Evolutionary conservation across 30 jellyfish, hydroid and myxozoan genomes (phyloP).

Genomic region (Pseudorhiza aurosa): DNA sequence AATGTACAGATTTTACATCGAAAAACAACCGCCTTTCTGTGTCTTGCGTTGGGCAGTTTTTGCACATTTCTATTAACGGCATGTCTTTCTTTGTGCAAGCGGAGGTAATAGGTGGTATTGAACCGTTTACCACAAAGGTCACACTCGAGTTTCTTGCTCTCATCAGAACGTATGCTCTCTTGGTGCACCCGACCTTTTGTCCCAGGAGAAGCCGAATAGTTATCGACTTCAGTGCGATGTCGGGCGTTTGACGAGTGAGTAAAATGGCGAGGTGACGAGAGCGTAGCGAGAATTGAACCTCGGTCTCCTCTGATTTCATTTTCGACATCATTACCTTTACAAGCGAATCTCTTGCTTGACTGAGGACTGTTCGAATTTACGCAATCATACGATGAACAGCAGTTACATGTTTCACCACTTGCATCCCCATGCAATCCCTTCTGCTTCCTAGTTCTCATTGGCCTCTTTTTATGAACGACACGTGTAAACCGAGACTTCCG

Average conservation of each 20-base stretch:
- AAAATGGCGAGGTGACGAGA: neutral
- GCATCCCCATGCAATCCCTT: neutral
- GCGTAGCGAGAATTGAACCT: neutral
- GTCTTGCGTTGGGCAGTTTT: neutral
- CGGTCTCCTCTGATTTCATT: neutral
- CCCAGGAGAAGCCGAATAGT: neutral
- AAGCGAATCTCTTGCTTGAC: neutral
- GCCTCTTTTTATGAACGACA: neutral
- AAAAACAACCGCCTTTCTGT: neutral
- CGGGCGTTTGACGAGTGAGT: neutral
- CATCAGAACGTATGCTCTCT: no score
- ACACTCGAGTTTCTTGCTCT: slow-evolving; percentile 4
- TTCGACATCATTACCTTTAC: neutral
- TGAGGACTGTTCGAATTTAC: neutral
- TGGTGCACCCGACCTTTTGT: neutral
- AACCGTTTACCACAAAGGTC: slow-evolving; percentile 36
- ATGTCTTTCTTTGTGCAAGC: slow-evolving; percentile 50
- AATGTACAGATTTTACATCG: neutral
- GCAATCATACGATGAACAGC: neutral
- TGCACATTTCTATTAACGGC: neutral
- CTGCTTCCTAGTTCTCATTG: neutral
- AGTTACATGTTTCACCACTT: neutral
- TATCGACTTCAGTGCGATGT: neutral
- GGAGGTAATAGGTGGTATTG: slow-evolving; percentile 24
- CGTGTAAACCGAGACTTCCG: neutral